Evolutionary conservation across 2,113 vertebrate genomes (phyloP).

Genomic region (Pluvialis apricaria): DNA sequence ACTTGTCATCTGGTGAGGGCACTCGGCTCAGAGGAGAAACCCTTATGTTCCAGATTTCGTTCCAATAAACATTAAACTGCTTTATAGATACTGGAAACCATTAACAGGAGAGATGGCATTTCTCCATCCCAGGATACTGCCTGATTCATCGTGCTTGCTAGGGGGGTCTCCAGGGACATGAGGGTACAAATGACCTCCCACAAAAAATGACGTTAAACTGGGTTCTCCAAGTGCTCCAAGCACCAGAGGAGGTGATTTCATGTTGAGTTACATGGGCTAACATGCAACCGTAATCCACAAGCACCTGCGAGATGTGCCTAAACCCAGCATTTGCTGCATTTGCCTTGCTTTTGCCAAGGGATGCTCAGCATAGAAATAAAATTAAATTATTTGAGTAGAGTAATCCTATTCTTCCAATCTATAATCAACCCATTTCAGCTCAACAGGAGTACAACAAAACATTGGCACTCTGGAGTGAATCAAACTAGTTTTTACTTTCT

Average conservation of each 20-base stretch:
- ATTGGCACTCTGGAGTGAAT: background rate
- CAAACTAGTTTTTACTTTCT: background rate
- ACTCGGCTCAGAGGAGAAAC: background rate
- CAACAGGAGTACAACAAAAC: background rate
- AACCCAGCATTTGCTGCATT: background rate
- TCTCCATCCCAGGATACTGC: background rate
- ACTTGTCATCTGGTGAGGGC: slow-evolving; percentile 50
- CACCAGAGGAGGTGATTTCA: background rate
- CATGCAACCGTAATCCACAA: background rate
- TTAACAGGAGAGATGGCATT: background rate
- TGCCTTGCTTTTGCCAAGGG: background rate
- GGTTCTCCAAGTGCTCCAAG: background rate
- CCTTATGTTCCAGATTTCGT: slow-evolving; percentile 42
- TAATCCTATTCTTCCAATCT: background rate
- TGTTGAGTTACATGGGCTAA: background rate
- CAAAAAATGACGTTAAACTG: background rate
- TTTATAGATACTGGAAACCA: slow-evolving; percentile 26
- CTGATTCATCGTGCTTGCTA: background rate
- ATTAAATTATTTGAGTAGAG: background rate
- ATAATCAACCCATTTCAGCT: background rate
- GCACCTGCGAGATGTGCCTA: background rate
- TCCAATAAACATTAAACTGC: slow-evolving; percentile 46
- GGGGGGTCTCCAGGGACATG: background rate
- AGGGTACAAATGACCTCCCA: background rate
- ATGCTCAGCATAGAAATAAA: slow-evolving; percentile 13